Percentiles rank a stretch among this genome's conserved stretches.
Conservation (phyloP, 2,888 invertebrate species). For the Leistus spinibarbis region DNA sequence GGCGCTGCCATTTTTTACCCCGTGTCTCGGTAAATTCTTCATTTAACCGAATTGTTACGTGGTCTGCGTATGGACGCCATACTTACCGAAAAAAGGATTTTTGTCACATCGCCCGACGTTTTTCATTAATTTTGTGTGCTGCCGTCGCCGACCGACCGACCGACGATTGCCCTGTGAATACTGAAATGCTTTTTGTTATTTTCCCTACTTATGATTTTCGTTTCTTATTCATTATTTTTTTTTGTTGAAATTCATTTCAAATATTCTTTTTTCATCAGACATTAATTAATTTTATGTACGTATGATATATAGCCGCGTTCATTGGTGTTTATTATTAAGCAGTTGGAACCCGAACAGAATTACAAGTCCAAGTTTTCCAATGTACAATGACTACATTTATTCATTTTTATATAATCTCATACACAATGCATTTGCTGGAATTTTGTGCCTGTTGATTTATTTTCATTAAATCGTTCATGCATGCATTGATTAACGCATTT, state of each 20-base stretch:
- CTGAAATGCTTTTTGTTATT: conserved; percentile 16
- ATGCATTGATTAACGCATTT: too few relatives aligned
- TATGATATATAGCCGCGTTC: not conserved
- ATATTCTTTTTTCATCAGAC: not conserved
- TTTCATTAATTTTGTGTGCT: conserved; percentile 34
- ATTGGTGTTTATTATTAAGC: too few relatives aligned
- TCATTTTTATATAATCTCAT: too few relatives aligned
- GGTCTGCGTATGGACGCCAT: conserved; percentile 28
- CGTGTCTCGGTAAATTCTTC: conserved; percentile 38
- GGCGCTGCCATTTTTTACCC: conserved; percentile 36
- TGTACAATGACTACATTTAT: too few relatives aligned
- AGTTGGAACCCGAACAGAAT: too few relatives aligned
- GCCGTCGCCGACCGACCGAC: not conserved
- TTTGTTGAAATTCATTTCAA: not conserved
- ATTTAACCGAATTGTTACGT: conserved; percentile 39
- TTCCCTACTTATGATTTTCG: not conserved
- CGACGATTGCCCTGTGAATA: conserved; percentile 29
- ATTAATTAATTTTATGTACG: not conserved
- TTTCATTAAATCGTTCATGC: too few relatives aligned
- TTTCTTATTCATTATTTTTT: not conserved
- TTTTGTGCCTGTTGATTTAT: too few relatives aligned
- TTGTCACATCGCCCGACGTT: conserved; percentile 37
- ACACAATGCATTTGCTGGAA: too few relatives aligned
- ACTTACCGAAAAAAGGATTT: conserved; percentile 29
- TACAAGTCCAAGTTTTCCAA: too few relatives aligned